phyloP scores from a whole-genome alignment of 2,113 vertebrate genomes.

The Stomatorhinus ivindoensis region DNA sequence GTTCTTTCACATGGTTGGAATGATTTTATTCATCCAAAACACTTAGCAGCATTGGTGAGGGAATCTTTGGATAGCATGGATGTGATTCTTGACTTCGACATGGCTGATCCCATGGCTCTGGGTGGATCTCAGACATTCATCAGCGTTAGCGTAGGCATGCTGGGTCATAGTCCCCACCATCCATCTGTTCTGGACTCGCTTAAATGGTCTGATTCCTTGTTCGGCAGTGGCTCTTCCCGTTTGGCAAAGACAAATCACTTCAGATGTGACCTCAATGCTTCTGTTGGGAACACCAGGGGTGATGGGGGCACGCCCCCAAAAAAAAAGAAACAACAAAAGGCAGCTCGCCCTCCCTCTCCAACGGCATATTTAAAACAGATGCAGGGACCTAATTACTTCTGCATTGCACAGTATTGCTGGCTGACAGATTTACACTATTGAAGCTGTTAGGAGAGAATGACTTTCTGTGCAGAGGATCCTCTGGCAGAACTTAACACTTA shows the following conservation, averaged over 20 bases:
- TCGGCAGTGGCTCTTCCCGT: neutral
- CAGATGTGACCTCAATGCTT: neutral
- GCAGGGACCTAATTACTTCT: constrained; percentile 6
- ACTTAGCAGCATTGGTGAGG: neutral
- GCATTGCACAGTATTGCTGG: neutral
- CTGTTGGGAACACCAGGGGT: neutral
- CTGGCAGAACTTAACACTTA: neutral
- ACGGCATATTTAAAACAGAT: constrained; percentile 16
- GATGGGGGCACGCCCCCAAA: neutral
- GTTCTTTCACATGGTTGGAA: neutral
- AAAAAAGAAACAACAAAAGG: neutral
- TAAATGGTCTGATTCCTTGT: neutral
- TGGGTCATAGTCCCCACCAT: neutral
- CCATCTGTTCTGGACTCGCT: neutral
- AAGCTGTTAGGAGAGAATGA: neutral
- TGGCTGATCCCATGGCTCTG: neutral
- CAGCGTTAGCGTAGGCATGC: neutral
- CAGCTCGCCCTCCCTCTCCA: neutral
- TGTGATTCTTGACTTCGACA: neutral
- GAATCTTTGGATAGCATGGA: neutral
- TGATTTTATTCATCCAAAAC: neutral
- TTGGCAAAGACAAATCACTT: neutral
- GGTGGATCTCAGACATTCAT: neutral
- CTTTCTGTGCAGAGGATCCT: neutral
- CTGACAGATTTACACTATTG: neutral